These are phyloP conservation scores for Chymomyza costata DNA, from an alignment of 1,140 invertebrate genomes.

Conservation along the genomic window DNA sequence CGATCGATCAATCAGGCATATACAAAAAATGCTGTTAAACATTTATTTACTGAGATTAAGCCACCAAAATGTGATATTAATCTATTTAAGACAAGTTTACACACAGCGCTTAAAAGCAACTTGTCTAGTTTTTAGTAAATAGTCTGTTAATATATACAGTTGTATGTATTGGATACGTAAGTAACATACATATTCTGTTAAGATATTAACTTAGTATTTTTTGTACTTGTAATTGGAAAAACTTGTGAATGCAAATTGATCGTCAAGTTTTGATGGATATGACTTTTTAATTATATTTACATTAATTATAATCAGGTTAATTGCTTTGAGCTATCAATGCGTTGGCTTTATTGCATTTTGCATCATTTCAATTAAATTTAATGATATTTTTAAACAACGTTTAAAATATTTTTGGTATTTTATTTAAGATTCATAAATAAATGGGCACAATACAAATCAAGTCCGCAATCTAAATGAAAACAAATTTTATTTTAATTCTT, in stretches of 20 bases:
- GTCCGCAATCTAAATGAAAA: no score
- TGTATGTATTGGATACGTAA: constrained; percentile 41
- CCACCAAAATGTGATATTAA: constrained; percentile 62
- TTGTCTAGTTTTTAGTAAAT: constrained; percentile 59
- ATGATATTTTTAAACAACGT: no score
- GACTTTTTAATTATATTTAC: constrained; percentile 63
- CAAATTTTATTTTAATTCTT: no score
- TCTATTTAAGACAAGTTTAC: constrained; percentile 65
- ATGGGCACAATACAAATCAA: no score
- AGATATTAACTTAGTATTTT: constrained; percentile 25
- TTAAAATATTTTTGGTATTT: no score
- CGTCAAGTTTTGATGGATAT: constrained; percentile 49
- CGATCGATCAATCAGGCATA: no score
- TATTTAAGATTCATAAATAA: no score
- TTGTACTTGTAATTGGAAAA: constrained; percentile 47
- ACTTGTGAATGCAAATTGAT: constrained; percentile 69
- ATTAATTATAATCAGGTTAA: constrained; percentile 38
- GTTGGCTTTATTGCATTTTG: no score
- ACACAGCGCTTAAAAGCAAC: constrained; percentile 33
- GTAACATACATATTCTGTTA: constrained; percentile 22
- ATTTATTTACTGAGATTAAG: no score
- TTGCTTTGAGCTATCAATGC: constrained; percentile 21
- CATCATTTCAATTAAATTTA: no score
- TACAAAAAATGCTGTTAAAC: no score
- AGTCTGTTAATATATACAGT: constrained; percentile 70